Evolutionary conservation across 2,113 vertebrate species (phyloP), one percentile per base, ranked within the genome.

Genomic region (Gorsachius goisagi): DNA sequence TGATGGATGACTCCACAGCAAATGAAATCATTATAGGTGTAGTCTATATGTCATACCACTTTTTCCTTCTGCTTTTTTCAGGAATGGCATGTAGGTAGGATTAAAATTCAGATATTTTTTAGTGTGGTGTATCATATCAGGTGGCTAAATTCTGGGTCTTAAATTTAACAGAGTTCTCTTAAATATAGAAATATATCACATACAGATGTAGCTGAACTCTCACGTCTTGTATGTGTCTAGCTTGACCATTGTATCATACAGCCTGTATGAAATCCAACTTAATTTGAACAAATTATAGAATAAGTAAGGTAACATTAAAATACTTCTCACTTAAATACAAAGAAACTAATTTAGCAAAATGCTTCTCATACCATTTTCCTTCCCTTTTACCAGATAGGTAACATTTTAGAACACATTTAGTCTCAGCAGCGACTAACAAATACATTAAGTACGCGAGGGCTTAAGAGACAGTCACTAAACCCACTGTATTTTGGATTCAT

Each of bases 21-120:
- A 96, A 95, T 73, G 12, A 93, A 96, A 93, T 83, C 75, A 77
- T 85, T 95, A 56, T 5, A 81, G 39, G 22, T 71, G 44, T 90
- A 58, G 32, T 67, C 52, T 35, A 49, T 58, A 27, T 78, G 56
- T 71, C 72, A 76, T 24, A 53, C 2, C 16, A 68, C 37, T n/a
- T 93, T 80, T 94, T 92, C 22, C 35, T 78, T 52, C 37, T 78
- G 58, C 0, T 76, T 90, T 68, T 72, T 89, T 69, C 44, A 90
- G 68, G 44, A 89, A 68, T 0, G 0, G 21, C 17, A 24, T n/a
- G 17, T 35, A 82, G 27, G 18, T 33, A 72, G 35, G 80, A 90
- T 67, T 35, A 88, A 26, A 88, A 90, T 59, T 77, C 63, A 33
- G 49, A 13, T 12, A 37, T 33, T 47, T 64, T 85, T 85, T 32